These are phyloP conservation scores for Dermatemys mawii DNA, from an alignment of 2,113 vertebrate genomes.

Conservation along the genomic window DNA sequence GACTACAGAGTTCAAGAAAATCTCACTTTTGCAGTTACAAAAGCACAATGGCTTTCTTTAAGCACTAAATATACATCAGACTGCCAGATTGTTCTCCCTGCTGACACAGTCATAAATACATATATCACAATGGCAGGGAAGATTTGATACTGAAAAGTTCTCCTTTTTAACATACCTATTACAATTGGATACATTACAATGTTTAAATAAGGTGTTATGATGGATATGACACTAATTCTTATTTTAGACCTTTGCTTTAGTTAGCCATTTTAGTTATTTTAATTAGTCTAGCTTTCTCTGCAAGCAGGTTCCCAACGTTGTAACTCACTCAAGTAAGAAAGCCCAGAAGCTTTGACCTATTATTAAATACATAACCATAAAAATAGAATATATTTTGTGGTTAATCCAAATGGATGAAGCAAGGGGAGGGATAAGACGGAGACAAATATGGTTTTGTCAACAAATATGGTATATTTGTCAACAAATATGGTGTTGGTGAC, in stretches of 20 bases:
- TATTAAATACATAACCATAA: constrained; percentile 51
- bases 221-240: constrained; percentile 62
- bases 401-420: constrained; percentile 29
- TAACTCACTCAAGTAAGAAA: constrained; percentile 71
- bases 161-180: background rate
- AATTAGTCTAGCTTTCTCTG: constrained; percentile 57
- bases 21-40: background rate
- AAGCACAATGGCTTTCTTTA: background rate
- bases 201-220: constrained; percentile 36
- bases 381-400: background rate
- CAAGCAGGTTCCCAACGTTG: constrained; percentile 48
- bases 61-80: background rate
- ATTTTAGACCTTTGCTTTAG: constrained; percentile 54
- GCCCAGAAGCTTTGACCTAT: constrained; percentile 68
- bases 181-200: background rate
- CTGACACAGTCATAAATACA: background rate
- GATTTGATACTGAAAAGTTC: background rate
- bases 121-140: background rate
- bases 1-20: background rate
- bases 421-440: background rate
- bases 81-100: background rate
- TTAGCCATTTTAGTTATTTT: constrained; percentile 67
- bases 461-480: no score
- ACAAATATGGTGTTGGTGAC: no score
- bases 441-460: background rate